Evolutionary conservation across 2,797 vertebrate genomes (phyloP), one percentile per base, ranked within the genome.

Genomic region (Dallia pectoralis): DNA sequence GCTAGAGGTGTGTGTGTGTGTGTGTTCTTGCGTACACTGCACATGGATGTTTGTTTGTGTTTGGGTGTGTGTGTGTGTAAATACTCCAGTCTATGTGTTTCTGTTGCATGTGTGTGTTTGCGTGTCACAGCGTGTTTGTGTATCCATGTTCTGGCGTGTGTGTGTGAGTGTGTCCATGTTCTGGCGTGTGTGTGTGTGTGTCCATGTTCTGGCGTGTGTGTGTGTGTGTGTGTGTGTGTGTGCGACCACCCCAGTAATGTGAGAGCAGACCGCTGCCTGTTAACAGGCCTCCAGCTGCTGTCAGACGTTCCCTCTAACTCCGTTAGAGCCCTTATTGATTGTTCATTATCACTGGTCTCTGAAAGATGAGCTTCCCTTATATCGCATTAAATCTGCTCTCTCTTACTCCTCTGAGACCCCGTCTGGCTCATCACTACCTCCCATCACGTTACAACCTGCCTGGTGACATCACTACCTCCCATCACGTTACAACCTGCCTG

Each of bases 291-390:
- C 87, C 91, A 92, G 91, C 91, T 93, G 92, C 91, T 91, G 89
- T 91, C 89, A 91, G 88, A 88, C 88, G 87, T 77, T 75, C 81
- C 87, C 89, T 90, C 88, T 92, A 93, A 93, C 92, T 91, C 87
- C 79, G 89, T 91, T 92, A 92, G 91, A 87, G 86, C 86, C 83
- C 81, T 91, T 93, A 94, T 93, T 93, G 92, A 93, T 93, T 91
- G 93, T 88, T 92, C 91, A 88, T 93, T 93, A 93, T 92, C 92
- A 92, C 89, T 87, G 88, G 86, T 81, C 84, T 81, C 89, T 90
- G 93, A 92, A 93, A 94, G 89, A 89, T 89, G 91, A 94, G 91
- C 89, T 88, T 94, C 89, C 92, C 91, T 87, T 87, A 90, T 94
- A 93, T 93, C 91, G 89, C 91, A 93, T 93, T 93, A 93, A 93